Evolutionary conservation across 2,797 vertebrate genomes (phyloP), one percentile per base, ranked within the genome.

Genomic region (Corythornis leucogaster): DNA sequence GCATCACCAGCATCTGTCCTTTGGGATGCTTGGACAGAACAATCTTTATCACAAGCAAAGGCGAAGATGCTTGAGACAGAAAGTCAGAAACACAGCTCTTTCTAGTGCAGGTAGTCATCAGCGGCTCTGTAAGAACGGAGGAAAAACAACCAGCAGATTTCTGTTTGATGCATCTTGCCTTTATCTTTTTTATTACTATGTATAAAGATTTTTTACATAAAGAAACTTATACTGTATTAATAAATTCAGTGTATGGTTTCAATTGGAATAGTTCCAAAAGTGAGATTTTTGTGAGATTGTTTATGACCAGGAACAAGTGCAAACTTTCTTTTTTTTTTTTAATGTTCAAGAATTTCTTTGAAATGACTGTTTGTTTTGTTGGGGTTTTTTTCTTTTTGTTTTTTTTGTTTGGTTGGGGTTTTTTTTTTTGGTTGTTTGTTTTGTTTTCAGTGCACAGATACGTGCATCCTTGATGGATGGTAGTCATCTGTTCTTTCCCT

Each of bases 161-260:
- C 99, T 98, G 98, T 99, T 99, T 98, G 98, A 98, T 95, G 99
- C 99, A 99, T 99, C 99, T 99, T 99, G 98, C 98, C 98, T 99
- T 98, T 98, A 97, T 97, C 98, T 99, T 99, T 98, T 99, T 98
- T 98, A 99, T 99, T 98, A 98, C 98, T 98, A 97, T 99, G 98
- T 99, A 99, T 98, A 98, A 99, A 98, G 98, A 97, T 98, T 99
- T 98, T 99, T 98, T 99, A 99, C 98, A 98, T 98, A 97, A 98
- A 98, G 98, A 98, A 97, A 98, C 98, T 97, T 98, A 98, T 97
- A 97, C 98, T 98, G 97, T 98, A 98, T 98, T 97, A 97, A 97
- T 97, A 97, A 98, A 98, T 98, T 97, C 98, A 97, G 96, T 97
- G 95, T 97, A 97, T 97, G 97, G 98, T 97, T 98, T 98, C 97